Conservation (phyloP, 1,140 invertebrate species). For the Drosophila leontia region DNA sequence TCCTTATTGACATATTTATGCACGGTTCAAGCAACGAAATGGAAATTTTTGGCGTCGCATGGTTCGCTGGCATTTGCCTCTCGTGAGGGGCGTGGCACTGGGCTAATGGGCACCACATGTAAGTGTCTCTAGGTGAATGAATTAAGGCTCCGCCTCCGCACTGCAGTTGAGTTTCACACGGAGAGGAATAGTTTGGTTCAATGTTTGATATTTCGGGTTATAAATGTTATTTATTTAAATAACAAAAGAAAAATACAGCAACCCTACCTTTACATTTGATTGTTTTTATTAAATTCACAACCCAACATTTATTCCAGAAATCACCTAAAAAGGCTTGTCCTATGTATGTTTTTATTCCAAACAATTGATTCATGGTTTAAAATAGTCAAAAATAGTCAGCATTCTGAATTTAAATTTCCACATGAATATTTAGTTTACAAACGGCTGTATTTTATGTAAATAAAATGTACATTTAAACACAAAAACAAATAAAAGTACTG, state of each 20-base stretch:
- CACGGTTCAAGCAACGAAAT: constrained; percentile 76
- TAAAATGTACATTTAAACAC: background rate
- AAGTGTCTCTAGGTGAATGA: constrained; percentile 49
- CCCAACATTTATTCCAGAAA: background rate
- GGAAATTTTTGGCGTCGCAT: constrained; percentile 64
- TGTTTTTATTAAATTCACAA: background rate
- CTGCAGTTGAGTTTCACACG: constrained; percentile 2
- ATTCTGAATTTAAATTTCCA: background rate
- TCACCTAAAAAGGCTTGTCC: background rate
- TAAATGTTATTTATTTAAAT: too few species aligned
- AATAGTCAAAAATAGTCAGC: background rate
- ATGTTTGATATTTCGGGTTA: background rate
- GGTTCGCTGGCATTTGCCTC: constrained; percentile 50
- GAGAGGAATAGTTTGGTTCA: background rate
- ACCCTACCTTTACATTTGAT: background rate
- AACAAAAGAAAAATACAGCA: background rate
- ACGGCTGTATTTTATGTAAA: background rate
- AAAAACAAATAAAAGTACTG: background rate
- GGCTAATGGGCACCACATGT: constrained; percentile 61
- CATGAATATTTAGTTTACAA: background rate
- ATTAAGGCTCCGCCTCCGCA: constrained; percentile 30
- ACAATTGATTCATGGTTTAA: background rate
- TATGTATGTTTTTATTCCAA: background rate
- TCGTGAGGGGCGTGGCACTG: constrained; percentile 36
- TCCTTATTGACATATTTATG: constrained; percentile 78